phyloP scores from a whole-genome alignment of 2,113 vertebrate species.

The Nymphicus hollandicus region DNA sequence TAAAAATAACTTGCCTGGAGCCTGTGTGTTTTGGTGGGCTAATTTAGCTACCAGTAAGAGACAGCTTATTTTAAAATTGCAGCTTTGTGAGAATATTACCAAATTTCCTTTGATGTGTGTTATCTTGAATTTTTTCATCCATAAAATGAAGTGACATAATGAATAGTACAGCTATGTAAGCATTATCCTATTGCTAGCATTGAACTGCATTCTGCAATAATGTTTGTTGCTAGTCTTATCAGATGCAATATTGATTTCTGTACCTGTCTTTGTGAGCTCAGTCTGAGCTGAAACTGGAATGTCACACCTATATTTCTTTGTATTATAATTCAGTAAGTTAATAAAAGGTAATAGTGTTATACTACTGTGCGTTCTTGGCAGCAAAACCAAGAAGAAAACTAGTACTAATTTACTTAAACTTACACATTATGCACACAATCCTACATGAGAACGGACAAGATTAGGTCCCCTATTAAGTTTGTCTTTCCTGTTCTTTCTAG shows the following conservation, averaged over 20 bases:
- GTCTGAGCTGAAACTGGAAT: slow-evolving; percentile 8
- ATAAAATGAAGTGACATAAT: not conserved
- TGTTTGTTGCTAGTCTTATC: not conserved
- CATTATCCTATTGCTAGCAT: not conserved
- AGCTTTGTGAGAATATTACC: not conserved
- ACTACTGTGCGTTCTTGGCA: not conserved
- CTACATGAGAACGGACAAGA: not conserved
- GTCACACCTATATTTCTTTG: slow-evolving; percentile 5
- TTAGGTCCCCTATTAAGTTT: not conserved
- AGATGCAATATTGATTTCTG: not conserved
- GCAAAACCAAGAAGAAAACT: not conserved
- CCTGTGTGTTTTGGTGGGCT: not conserved
- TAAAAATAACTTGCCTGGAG: not conserved
- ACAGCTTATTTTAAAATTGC: not conserved
- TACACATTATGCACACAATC: not conserved
- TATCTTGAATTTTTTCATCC: not conserved
- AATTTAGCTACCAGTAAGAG: not conserved
- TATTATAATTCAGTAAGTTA: slow-evolving; percentile 22
- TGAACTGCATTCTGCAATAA: not conserved
- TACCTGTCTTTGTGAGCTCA: slow-evolving; percentile 36
- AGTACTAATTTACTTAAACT: not conserved
- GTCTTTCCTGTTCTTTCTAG: not conserved
- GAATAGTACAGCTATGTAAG: not conserved
- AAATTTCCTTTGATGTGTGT: not conserved
- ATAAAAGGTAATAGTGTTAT: not conserved